Conservation (phyloP, 2,113 vertebrate species). For the Tachysurus fulvidraco region DNA sequence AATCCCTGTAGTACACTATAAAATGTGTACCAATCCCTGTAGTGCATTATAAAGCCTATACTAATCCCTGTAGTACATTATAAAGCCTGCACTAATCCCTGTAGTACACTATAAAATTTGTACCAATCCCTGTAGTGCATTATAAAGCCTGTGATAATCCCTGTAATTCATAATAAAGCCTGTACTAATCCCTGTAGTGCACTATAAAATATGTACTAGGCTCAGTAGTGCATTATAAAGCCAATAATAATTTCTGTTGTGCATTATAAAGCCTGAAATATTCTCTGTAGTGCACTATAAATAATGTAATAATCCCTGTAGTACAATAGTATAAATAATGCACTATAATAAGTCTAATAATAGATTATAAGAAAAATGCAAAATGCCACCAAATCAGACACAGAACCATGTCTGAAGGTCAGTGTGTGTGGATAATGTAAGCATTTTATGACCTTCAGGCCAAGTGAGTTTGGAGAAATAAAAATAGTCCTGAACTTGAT, state of each 20-base stretch:
- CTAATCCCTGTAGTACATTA: not conserved
- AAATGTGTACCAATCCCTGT: not conserved
- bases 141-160: not conserved
- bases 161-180: not conserved
- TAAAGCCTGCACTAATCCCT: not conserved
- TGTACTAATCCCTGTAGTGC: not conserved
- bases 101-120: not conserved
- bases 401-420: not conserved
- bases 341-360: not conserved
- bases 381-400: too few relatives aligned
- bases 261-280: not conserved
- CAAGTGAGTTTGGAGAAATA: not conserved
- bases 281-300: not conserved
- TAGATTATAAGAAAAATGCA: not conserved
- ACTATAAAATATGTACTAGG: not conserved
- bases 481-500: slow-evolving; percentile 20
- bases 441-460: slow-evolving; percentile 23
- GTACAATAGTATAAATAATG: not conserved
- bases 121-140: not conserved
- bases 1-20: not conserved
- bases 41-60: not conserved
- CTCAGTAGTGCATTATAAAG: not conserved
- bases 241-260: not conserved
- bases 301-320: not conserved
- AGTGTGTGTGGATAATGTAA: not conserved